phyloP scores from a whole-genome alignment of 2,797 vertebrate genomes.

The Coranthus polyacanthus region DNA sequence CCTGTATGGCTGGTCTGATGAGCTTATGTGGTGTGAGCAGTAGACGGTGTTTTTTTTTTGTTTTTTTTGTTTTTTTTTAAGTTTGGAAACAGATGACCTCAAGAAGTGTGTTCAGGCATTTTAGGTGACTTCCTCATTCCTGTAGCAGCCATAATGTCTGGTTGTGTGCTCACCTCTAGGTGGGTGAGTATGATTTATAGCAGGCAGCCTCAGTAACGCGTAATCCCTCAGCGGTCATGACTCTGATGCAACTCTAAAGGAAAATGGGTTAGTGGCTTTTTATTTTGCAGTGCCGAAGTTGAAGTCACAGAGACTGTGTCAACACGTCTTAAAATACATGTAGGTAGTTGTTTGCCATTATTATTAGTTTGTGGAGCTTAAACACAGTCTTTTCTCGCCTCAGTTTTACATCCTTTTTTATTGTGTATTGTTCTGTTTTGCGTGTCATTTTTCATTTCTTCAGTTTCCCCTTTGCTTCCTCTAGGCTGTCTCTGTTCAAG shows the following conservation, averaged over 20 bases:
- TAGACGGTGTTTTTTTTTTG: conserved; percentile 36
- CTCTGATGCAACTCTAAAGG: conserved; percentile 79
- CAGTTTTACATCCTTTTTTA: conserved; percentile 64
- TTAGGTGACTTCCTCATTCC: conserved; percentile 76
- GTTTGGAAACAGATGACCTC: conserved; percentile 64
- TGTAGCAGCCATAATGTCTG: conserved; percentile 61
- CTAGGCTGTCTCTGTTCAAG: conserved; percentile 9
- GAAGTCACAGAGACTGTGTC: conserved; percentile 47
- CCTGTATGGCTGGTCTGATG: conserved; percentile 54
- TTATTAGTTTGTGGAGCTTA: conserved; percentile 9
- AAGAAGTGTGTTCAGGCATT: conserved; percentile 64
- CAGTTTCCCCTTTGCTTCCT: conserved; percentile 30
- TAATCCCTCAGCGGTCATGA: conserved; percentile 66
- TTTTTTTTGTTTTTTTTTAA: conserved; percentile 24
- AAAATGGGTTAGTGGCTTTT: conserved; percentile 72
- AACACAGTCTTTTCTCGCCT: neutral
- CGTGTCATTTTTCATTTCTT: conserved; percentile 23
- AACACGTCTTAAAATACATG: conserved; percentile 59
- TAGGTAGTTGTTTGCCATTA: conserved; percentile 21
- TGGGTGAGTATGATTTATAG: conserved; percentile 52
- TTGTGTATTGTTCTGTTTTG: conserved; percentile 52
- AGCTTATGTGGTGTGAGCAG: conserved; percentile 50
- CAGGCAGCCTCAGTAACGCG: conserved; percentile 64
- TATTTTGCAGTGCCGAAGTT: conserved; percentile 52
- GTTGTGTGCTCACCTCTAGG: conserved; percentile 62